Percentiles rank a stretch among this genome's conserved stretches.
phyloP scores from a whole-genome alignment of 2,888 invertebrate genomes.

The Tenthredo mesomela region DNA sequence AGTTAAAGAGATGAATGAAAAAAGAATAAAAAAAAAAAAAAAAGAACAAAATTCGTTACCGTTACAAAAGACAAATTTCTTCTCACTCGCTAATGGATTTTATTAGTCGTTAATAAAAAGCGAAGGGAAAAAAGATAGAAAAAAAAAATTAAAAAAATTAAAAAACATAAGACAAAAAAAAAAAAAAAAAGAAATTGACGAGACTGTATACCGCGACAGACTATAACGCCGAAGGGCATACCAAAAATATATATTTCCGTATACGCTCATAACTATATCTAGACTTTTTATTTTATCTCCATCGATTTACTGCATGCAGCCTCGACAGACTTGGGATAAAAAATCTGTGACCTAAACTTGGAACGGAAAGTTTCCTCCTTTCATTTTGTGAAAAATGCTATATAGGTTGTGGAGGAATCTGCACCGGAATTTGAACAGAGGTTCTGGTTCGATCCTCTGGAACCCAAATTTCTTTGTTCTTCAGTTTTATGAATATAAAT shows the following conservation, averaged over 20 bases:
- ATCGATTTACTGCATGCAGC: not conserved
- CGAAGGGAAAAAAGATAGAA: not conserved
- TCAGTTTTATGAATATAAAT: no score
- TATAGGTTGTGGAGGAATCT: no score
- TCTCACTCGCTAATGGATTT: constrained; percentile 35
- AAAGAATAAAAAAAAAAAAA: not conserved
- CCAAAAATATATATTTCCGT: constrained; percentile 1
- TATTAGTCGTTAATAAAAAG: not conserved
- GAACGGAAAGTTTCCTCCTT: not conserved
- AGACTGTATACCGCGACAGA: not conserved
- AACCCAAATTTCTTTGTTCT: no score
- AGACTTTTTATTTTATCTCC: not conserved
- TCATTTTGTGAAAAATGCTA: not conserved
- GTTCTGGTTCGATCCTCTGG: no score
- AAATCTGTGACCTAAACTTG: constrained; percentile 1
- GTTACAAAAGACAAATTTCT: constrained; percentile 24
- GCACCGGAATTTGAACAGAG: no score
- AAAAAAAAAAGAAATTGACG: not conserved
- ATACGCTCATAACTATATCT: not conserved
- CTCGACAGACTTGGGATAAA: not conserved
- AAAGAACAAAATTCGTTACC: not conserved
- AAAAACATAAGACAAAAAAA: not conserved
- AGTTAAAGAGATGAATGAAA: not conserved
- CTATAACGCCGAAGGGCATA: not conserved
- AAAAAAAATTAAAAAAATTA: not conserved